phyloP scores from a whole-genome alignment of 2,797 vertebrate genomes.

The Lepus oiostolus region DNA sequence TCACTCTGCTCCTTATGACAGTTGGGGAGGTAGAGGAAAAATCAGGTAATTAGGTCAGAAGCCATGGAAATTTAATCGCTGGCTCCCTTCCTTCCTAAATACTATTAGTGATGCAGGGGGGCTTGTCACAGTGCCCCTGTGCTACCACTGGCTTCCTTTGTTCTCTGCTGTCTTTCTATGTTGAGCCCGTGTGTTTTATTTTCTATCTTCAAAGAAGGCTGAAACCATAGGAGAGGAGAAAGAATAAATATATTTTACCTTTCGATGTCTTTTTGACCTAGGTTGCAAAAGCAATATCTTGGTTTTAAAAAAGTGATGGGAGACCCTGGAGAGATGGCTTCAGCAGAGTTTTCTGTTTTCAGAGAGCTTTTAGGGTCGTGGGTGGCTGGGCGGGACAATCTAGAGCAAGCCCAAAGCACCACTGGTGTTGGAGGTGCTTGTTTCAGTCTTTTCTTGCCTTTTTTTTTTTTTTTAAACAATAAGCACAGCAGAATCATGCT shows the following conservation, averaged over 20 bases:
- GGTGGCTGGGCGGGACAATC: not conserved
- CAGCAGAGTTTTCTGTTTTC: not conserved
- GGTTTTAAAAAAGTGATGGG: not conserved
- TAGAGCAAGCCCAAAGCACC: not conserved
- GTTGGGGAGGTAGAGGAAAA: not conserved
- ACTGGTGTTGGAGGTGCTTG: not conserved
- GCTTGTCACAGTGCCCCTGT: not conserved
- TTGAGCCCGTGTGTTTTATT: not conserved
- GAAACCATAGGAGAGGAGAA: slow-evolving; percentile 25
- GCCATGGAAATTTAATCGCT: slow-evolving; percentile 14
- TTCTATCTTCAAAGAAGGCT: slow-evolving; percentile 41
- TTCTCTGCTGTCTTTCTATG: not conserved
- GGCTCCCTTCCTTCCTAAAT: slow-evolving; percentile 44
- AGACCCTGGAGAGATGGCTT: not conserved
- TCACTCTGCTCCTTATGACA: slow-evolving; percentile 54
- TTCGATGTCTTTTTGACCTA: slow-evolving; percentile 36
- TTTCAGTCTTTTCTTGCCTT: not conserved
- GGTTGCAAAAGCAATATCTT: slow-evolving; percentile 37
- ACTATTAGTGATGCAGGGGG: not conserved
- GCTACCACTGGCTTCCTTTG: not conserved
- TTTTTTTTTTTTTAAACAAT: not conserved
- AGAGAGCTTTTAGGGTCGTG: not conserved
- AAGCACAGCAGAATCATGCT: not conserved
- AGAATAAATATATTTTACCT: slow-evolving; percentile 40
- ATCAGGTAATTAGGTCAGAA: slow-evolving; percentile 23